Evolutionary conservation across 2,113 vertebrate genomes (phyloP).

Genomic region (Himantopus leucocephalus): DNA sequence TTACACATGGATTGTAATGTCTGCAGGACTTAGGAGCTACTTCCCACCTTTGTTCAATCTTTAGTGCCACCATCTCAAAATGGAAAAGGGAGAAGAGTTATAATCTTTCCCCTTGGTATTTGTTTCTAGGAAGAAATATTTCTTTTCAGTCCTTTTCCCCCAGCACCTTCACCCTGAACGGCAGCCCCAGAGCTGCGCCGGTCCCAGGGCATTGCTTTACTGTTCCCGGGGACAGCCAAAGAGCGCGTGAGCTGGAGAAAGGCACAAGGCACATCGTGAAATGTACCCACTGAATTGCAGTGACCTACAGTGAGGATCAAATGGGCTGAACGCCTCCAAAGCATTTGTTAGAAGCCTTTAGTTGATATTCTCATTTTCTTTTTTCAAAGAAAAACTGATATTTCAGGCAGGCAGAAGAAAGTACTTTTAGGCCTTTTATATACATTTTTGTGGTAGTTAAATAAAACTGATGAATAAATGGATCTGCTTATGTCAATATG

Average conservation of each 20-base stretch:
- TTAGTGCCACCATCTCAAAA: neutral
- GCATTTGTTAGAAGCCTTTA: neutral
- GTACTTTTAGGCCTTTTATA: neutral
- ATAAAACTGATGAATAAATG: neutral
- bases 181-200: neutral
- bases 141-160: neutral
- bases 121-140: neutral
- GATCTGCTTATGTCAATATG: neutral
- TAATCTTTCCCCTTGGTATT: neutral
- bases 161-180: neutral
- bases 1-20: neutral
- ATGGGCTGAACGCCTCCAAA: neutral
- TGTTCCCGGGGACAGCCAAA: accelerated
- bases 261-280: neutral
- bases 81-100: neutral
- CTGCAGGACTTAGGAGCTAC: neutral
- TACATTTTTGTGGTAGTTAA: neutral
- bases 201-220: neutral
- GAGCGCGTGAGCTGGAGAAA: accelerated
- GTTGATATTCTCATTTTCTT: neutral
- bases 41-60: neutral
- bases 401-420: neutral
- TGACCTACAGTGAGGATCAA: neutral
- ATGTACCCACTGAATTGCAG: neutral
- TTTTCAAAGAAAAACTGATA: neutral